Conservation (phyloP, 2,888 invertebrate genomes). For the Myopa tessellatipennis region DNA sequence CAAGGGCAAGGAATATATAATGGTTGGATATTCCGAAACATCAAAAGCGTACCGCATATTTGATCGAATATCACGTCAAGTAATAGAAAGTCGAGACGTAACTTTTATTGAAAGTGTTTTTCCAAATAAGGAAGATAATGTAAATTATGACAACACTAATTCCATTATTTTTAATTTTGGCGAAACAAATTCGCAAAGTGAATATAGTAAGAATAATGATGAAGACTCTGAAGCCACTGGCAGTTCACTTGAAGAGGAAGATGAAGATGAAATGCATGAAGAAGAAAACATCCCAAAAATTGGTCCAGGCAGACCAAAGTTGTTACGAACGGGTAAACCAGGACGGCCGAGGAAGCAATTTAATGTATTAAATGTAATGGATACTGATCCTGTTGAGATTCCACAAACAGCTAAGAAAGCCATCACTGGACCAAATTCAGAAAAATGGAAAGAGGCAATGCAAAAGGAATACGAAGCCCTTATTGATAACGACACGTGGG, state of each 20-base stretch:
- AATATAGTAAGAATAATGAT: too few species aligned
- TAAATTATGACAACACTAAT: too few species aligned
- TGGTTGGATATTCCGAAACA: conserved; percentile 24
- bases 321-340: conserved; percentile 30
- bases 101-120: too few species aligned
- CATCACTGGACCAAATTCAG: not conserved
- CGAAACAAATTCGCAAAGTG: too few species aligned
- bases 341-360: conserved; percentile 29
- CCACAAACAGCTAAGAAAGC: too few species aligned
- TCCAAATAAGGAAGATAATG: too few species aligned
- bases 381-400: conserved; percentile 11
- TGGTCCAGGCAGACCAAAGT: not conserved
- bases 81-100: too few species aligned
- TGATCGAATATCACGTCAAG: not conserved
- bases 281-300: not conserved
- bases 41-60: conserved; percentile 33
- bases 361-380: conserved; percentile 25
- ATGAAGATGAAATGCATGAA: too few species aligned
- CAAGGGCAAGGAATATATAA: conserved; percentile 27
- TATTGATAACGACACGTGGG: conserved; percentile 38
- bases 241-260: too few species aligned
- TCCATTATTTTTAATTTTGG: too few species aligned
- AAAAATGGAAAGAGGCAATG: conserved; percentile 41
- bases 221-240: too few species aligned
- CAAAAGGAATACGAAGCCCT: conserved; percentile 40